Conservation (phyloP, 2,888 invertebrate genomes). For the Sthenelais limicola region DNA sequence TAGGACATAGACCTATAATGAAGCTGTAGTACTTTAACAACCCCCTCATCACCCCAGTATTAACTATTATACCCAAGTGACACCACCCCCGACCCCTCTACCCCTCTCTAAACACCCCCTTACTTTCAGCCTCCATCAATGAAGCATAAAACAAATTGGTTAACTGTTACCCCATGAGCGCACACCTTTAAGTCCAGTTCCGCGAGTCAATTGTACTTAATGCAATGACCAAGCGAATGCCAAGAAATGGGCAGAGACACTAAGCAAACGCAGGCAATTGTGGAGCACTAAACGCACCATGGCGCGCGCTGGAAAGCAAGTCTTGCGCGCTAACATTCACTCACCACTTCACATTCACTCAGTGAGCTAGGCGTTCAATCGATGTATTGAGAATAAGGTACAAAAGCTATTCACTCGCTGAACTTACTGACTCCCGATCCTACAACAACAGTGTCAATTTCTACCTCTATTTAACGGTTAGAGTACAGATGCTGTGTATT, state of each 20-base stretch:
- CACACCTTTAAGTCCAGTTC: constrained; percentile 15
- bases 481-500: no score
- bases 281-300: no score
- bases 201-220: constrained; percentile 12
- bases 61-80: no score
- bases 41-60: constrained; percentile 11
- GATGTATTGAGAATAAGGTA: constrained; percentile 13
- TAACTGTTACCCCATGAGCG: constrained; percentile 38
- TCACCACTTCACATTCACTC: constrained; percentile 12
- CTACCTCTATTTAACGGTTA: no score
- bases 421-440: constrained; percentile 38
- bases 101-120: background rate
- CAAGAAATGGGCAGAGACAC: constrained; percentile 11
- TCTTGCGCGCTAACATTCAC: constrained; percentile 9
- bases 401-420: constrained; percentile 34
- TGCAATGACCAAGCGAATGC: constrained; percentile 16
- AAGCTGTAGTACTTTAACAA: no score
- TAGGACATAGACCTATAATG: no score
- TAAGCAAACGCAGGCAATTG: constrained; percentile 25
- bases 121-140: constrained; percentile 13
- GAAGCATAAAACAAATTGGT: constrained; percentile 35
- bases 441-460: constrained; percentile 37
- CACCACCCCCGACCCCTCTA: background rate
- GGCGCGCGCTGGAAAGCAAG: no score
- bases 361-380: constrained; percentile 27